phyloP scores from a whole-genome alignment of 1,140 invertebrate species.

The Mesaphorura yosii region DNA sequence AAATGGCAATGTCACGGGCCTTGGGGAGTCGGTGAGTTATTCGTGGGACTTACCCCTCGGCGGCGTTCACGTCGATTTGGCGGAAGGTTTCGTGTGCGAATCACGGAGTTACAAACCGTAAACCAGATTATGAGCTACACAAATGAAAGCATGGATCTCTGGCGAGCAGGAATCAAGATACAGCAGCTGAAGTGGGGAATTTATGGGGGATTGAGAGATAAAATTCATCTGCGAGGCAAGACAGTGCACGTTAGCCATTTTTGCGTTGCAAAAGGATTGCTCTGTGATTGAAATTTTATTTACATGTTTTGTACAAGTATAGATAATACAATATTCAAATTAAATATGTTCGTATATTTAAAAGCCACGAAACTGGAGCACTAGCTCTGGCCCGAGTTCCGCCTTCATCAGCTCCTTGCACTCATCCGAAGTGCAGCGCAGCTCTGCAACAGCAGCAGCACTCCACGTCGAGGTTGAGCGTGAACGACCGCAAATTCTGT shows the following conservation, averaged over 20 bases:
- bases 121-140: background rate
- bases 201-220: conserved; percentile 22
- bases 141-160: conserved; percentile 19
- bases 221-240: conserved; percentile 16
- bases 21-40: conserved; percentile 14
- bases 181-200: conserved; percentile 23
- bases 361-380: too few relatives aligned
- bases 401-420: too few relatives aligned
- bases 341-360: too few relatives aligned
- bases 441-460: too few relatives aligned
- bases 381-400: too few relatives aligned
- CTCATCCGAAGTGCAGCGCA: too few relatives aligned
- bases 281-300: too few relatives aligned
- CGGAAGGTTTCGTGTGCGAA: background rate
- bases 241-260: conserved; percentile 17
- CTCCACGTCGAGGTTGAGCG: too few relatives aligned
- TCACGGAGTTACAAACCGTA: background rate
- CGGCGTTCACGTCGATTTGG: conserved; percentile 1
- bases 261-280: conserved; percentile 21
- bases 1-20: too few relatives aligned
- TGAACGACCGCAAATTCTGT: too few relatives aligned
- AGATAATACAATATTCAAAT: too few relatives aligned
- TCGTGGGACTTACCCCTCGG: conserved; percentile 27
- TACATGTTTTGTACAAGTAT: too few relatives aligned
- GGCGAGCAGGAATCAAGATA: conserved; percentile 9